These are phyloP conservation scores for Drosophila eohydei DNA, from an alignment of 2,888 invertebrate species.

Conservation along the genomic window DNA sequence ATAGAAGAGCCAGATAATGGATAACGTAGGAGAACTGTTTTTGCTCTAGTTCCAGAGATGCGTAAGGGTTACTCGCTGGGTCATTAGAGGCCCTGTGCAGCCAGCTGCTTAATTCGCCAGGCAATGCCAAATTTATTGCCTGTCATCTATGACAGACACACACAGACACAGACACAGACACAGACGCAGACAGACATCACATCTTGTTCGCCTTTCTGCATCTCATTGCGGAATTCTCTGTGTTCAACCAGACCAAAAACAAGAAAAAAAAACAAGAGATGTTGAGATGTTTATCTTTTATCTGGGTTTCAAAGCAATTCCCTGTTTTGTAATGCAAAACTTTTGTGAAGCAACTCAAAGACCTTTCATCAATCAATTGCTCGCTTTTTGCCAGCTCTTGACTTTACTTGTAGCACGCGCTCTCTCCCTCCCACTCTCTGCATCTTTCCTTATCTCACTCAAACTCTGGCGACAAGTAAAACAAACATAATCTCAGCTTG, in stretches of 20 bases:
- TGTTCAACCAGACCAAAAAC: conserved; percentile 20
- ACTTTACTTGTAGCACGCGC: conserved; percentile 1
- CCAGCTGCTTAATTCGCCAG: conserved; percentile 47
- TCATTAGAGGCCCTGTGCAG: conserved; percentile 44
- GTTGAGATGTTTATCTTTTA: conserved; percentile 36
- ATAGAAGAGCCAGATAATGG: conserved; percentile 1
- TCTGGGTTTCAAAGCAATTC: conserved; percentile 14
- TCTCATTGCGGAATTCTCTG: conserved; percentile 43
- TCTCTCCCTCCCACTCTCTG: neutral
- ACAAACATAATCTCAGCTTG: conserved; percentile 60
- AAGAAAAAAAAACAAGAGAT: neutral
- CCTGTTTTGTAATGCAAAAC: conserved; percentile 23
- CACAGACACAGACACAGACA: too few species aligned
- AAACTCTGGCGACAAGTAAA: conserved; percentile 41
- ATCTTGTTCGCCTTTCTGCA: conserved; percentile 28
- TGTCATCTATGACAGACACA: conserved; percentile 33
- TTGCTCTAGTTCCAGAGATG: neutral
- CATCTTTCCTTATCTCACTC: neutral
- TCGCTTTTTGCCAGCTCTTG: conserved; percentile 6
- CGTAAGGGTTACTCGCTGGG: conserved; percentile 42
- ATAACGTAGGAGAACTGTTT: neutral
- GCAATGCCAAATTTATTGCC: conserved; percentile 48
- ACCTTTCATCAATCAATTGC: conserved; percentile 22
- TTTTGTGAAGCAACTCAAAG: conserved; percentile 1
- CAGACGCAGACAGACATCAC: neutral